phyloP scores from a whole-genome alignment of 2,888 invertebrate species.

The Polyommatus iphigenia region DNA sequence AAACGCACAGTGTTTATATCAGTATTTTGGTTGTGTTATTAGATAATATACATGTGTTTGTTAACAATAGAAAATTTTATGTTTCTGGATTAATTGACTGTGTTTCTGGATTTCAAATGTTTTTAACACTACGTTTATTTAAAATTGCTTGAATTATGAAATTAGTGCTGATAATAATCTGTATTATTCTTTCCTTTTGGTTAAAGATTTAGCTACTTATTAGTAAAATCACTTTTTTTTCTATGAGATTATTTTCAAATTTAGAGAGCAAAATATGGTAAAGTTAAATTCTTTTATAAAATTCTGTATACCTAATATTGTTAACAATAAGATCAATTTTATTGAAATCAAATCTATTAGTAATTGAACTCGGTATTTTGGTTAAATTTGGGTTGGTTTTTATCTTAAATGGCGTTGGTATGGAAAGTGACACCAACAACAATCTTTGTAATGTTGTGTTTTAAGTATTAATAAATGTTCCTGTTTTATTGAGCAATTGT shows the following conservation, averaged over 20 bases:
- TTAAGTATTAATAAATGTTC: constrained; percentile 29
- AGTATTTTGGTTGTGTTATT: constrained; percentile 27
- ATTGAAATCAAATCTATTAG: no score
- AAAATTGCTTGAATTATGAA: no score
- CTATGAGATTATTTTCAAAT: neutral
- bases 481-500: constrained; percentile 28
- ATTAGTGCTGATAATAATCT: neutral
- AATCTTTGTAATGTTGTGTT: constrained; percentile 2
- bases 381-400: neutral
- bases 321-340: no score
- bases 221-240: neutral
- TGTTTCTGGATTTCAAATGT: neutral
- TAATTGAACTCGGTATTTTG: neutral
- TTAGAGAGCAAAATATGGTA: no score
- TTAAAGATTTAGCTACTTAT: neutral
- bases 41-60: neutral
- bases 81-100: neutral
- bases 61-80: neutral
- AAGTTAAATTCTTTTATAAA: neutral
- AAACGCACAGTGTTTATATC: constrained; percentile 22
- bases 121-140: neutral
- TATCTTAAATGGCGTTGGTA: neutral
- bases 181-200: neutral
- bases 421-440: neutral
- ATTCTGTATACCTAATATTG: no score